Evolutionary conservation across 37 sponge, comb jelly and placozoan genomes (phyloP).

Genomic region (Theonella swinhoei): DNA sequence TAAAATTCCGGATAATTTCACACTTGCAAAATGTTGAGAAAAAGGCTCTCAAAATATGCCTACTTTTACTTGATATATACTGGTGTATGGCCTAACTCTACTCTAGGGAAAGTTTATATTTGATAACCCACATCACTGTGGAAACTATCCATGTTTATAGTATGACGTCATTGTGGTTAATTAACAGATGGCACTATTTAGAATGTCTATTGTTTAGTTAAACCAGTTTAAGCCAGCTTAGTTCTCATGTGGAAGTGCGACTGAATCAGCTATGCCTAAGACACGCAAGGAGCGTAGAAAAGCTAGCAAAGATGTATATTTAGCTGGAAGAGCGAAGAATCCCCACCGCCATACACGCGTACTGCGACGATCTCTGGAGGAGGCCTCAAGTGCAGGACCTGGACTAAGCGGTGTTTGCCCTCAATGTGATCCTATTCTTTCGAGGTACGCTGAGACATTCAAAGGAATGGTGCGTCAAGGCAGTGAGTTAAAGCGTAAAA

Average conservation of each 20-base stretch:
- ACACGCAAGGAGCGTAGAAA: neutral
- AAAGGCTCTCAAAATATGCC: neutral
- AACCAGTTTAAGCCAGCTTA: neutral
- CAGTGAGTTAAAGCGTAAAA: conserved; percentile 10
- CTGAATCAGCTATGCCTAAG: neutral
- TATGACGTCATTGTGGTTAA: neutral
- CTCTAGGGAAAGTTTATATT: no score
- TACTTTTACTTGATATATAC: neutral
- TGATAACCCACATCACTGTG: neutral
- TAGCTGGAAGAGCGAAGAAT: conserved; percentile 3
- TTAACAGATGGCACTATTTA: neutral
- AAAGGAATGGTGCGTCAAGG: conserved; percentile 1
- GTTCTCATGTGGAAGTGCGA: neutral
- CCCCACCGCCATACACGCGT: conserved; percentile 9
- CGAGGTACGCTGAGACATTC: neutral
- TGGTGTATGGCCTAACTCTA: no score
- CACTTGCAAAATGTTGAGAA: neutral
- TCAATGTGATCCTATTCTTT: neutral
- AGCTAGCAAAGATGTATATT: conserved; percentile 6
- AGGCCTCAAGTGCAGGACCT: no score
- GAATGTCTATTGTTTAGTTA: neutral
- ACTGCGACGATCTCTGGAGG: neutral
- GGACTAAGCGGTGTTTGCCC: neutral
- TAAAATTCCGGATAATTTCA: neutral
- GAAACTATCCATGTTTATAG: neutral